phyloP scores from a whole-genome alignment of 2,888 invertebrate species.

The Linnaemya tessellans region DNA sequence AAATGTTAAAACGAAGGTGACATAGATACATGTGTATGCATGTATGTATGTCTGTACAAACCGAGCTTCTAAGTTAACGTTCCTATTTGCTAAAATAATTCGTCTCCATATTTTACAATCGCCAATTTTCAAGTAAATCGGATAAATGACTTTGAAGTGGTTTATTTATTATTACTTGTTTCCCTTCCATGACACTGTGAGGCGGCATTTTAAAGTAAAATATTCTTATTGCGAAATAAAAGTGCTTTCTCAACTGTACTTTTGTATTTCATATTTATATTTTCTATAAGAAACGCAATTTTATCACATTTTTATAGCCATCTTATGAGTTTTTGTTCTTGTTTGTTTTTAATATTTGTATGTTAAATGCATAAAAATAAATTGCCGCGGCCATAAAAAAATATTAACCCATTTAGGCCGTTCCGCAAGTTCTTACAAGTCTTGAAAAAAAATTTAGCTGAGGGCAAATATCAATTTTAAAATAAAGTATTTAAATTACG shows the following conservation, averaged over 20 bases:
- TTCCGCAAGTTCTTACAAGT: background rate
- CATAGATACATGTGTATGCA: too few relatives aligned
- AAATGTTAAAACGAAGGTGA: background rate
- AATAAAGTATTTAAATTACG: too few relatives aligned
- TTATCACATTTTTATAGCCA: slow-evolving; percentile 18
- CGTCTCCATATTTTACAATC: too few relatives aligned
- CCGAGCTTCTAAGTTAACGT: background rate
- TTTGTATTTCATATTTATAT: slow-evolving; percentile 11
- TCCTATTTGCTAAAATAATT: background rate
- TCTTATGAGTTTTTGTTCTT: slow-evolving; percentile 28
- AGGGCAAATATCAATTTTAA: background rate
- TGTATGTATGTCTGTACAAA: background rate
- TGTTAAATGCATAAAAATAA: slow-evolving; percentile 39
- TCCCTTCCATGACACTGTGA: background rate
- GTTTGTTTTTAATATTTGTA: slow-evolving; percentile 49
- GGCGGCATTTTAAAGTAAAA: slow-evolving; percentile 36
- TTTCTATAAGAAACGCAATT: background rate
- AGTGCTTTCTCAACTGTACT: slow-evolving; percentile 51
- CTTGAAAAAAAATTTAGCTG: background rate
- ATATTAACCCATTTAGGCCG: slow-evolving; percentile 9
- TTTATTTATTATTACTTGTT: background rate
- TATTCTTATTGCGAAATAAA: slow-evolving; percentile 31
- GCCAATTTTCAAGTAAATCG: too few relatives aligned
- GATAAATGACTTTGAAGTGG: background rate
- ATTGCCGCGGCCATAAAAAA: slow-evolving; percentile 11